Conservation (phyloP, 1,140 invertebrate species). For the Drosophila mauritiana region DNA sequence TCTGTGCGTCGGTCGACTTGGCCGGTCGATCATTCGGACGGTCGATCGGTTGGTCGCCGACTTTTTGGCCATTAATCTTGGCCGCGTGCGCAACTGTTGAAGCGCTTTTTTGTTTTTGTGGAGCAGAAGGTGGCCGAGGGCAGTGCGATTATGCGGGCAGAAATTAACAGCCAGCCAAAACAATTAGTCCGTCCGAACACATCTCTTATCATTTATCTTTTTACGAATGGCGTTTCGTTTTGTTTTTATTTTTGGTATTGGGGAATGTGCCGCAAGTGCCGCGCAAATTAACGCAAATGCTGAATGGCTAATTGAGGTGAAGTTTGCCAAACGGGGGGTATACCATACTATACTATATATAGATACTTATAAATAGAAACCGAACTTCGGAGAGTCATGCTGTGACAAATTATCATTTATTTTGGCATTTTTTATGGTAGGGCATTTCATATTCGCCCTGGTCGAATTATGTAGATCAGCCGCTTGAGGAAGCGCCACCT, state of each 20-base stretch:
- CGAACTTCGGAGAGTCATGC: background rate
- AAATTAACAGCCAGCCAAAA: conserved; percentile 78
- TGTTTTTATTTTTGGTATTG: conserved; percentile 28
- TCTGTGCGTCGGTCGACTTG: conserved; percentile 14
- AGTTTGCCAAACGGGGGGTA: conserved; percentile 18
- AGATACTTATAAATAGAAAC: background rate
- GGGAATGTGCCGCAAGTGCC: conserved; percentile 81
- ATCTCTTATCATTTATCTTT: conserved; percentile 63
- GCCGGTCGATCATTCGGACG: conserved; percentile 1
- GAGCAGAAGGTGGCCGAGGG: conserved; percentile 71
- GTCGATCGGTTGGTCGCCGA: background rate
- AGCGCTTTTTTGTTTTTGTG: conserved; percentile 69
- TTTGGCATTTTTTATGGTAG: background rate
- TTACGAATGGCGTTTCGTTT: conserved; percentile 40
- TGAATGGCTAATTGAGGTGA: conserved; percentile 67
- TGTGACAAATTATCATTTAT: background rate
- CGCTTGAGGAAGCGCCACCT: conserved; percentile 68
- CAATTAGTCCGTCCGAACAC: conserved; percentile 70
- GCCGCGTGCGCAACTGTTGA: conserved; percentile 81
- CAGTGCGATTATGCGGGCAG: conserved; percentile 79
- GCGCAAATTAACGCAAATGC: conserved; percentile 79
- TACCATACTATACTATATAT: no score
- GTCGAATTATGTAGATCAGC: conserved; percentile 22
- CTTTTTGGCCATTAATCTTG: conserved; percentile 68
- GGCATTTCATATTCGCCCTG: conserved; percentile 40